These are phyloP conservation scores for Aphidoletes aphidimyza DNA, from an alignment of 2,888 invertebrate species.

Conservation along the genomic window DNA sequence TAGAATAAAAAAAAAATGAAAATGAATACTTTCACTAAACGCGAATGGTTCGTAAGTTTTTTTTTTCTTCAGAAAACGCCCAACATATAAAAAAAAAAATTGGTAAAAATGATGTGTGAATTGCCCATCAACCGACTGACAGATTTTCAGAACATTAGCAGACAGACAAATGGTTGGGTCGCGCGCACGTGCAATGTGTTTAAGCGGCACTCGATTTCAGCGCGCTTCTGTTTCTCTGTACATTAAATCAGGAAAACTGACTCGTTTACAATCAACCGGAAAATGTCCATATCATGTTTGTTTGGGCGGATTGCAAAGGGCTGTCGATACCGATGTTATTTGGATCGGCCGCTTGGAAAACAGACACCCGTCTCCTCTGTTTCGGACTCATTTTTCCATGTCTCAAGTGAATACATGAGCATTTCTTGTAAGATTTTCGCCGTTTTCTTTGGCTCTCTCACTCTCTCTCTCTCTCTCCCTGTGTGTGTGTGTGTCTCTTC, in stretches of 20 bases:
- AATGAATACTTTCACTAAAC: constrained; percentile 26
- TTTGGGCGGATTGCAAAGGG: not conserved
- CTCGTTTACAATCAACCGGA: constrained; percentile 25
- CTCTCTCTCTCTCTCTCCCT: too few species aligned
- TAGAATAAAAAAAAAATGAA: not conserved
- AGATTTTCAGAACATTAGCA: constrained; percentile 12
- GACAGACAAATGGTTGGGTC: constrained; percentile 17
- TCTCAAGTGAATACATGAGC: constrained; percentile 23
- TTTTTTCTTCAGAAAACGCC: constrained; percentile 15
- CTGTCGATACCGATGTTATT: not conserved
- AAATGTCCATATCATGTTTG: constrained; percentile 43
- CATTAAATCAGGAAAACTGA: not conserved
- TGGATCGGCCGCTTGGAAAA: not conserved
- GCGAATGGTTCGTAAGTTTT: not conserved
- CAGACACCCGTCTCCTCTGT: not conserved
- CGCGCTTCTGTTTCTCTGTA: not conserved
- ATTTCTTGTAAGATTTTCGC: not conserved
- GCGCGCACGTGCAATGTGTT: constrained; percentile 50
- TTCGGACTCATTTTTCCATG: not conserved
- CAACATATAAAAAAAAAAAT: not conserved
- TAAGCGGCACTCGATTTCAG: not conserved
- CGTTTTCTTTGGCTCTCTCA: too few species aligned
- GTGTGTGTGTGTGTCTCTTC: too few species aligned
- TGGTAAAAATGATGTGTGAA: constrained; percentile 34
- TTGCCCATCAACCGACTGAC: constrained; percentile 49